These are phyloP conservation scores for Styela clava DNA, from an alignment of 23 tunicate genomes.

Conservation along the genomic window DNA sequence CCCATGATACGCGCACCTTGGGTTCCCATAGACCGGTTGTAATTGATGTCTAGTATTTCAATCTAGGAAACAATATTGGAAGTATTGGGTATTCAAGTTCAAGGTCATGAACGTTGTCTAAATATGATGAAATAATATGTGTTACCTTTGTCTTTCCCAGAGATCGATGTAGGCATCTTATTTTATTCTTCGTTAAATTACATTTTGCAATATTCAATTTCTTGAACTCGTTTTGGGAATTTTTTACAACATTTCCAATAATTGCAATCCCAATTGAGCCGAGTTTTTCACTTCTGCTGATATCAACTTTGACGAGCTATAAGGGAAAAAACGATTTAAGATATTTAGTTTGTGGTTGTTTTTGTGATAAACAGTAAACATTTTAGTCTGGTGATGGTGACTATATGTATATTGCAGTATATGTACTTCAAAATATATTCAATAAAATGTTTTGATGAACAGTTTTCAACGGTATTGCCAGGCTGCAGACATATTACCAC, in stretches of 20 bases:
- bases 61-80: not conserved
- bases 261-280: not conserved
- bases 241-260: not conserved
- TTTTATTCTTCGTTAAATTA: not conserved
- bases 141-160: not conserved
- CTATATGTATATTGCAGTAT: no score
- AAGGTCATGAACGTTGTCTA: no score
- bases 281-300: not conserved
- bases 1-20: not conserved
- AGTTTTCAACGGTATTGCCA: no score
- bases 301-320: not conserved
- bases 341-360: no score
- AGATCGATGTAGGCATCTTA: not conserved
- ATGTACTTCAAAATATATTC: no score
- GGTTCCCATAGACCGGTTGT: not conserved
- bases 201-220: not conserved
- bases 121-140: no score
- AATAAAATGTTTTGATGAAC: no score
- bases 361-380: no score
- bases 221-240: not conserved
- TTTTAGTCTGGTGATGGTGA: no score
- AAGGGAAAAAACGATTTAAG: no score
- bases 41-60: not conserved
- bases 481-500: no score
- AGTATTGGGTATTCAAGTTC: no score